Evolutionary conservation across 2,113 vertebrate genomes (phyloP).

Genomic region (Ursus arctos): DNA sequence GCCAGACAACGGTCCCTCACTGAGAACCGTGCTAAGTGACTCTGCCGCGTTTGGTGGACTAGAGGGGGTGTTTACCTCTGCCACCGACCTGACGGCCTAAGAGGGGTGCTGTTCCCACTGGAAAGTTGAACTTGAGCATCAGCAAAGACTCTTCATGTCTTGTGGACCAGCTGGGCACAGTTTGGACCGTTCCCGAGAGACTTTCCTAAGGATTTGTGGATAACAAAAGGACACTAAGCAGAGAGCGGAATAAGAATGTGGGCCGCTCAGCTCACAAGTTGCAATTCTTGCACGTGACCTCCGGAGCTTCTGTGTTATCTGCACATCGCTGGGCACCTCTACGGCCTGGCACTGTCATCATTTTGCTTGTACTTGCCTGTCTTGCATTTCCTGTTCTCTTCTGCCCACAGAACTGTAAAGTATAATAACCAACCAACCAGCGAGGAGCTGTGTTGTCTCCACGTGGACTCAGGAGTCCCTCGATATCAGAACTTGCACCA

Average conservation of each 20-base stretch:
- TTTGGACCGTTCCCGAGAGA: slow-evolving; percentile 6
- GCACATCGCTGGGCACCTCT: background rate
- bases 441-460: background rate
- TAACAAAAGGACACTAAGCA: background rate
- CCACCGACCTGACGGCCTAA: background rate
- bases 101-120: background rate
- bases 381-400: background rate
- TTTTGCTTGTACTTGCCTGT: background rate
- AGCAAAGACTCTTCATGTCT: background rate
- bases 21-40: background rate
- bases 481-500: background rate
- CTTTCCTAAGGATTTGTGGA: background rate
- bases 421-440: background rate
- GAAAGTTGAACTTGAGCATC: background rate
- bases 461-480: background rate
- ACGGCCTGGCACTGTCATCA: background rate
- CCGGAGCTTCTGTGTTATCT: background rate
- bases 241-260: background rate
- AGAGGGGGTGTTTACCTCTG: background rate
- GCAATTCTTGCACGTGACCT: background rate
- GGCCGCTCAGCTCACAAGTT: background rate
- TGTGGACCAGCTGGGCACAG: background rate
- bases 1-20: background rate
- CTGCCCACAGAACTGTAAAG: background rate
- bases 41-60: background rate